These are phyloP conservation scores for Epinephelus moara DNA, from an alignment of 2,113 vertebrate genomes.

Conservation along the genomic window DNA sequence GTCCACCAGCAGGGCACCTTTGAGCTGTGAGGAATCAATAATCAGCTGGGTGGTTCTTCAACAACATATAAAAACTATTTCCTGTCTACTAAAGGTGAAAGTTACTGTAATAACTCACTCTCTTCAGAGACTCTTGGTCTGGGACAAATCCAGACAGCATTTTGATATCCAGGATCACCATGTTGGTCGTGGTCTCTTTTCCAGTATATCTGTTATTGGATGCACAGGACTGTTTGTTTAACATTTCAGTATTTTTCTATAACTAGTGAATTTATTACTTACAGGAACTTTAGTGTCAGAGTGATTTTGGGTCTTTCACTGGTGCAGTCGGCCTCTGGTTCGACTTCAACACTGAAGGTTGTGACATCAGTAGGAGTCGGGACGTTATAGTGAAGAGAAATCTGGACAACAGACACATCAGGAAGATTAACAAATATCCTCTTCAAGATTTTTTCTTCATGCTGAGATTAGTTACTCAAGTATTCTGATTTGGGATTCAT, in stretches of 20 bases:
- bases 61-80: neutral
- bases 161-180: constrained; percentile 80
- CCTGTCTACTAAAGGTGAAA: neutral
- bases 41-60: neutral
- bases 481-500: too few species aligned
- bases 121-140: constrained; percentile 41
- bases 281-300: constrained; percentile 33
- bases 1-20: constrained; percentile 42
- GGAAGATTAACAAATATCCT: too few species aligned
- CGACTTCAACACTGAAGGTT: constrained; percentile 47
- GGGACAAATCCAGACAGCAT: constrained; percentile 78
- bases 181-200: constrained; percentile 59
- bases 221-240: neutral
- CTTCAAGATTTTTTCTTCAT: too few species aligned
- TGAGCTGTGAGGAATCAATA: constrained; percentile 59
- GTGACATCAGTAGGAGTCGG: constrained; percentile 57
- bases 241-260: too few species aligned
- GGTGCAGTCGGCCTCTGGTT: constrained; percentile 24
- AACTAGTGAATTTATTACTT: constrained; percentile 11
- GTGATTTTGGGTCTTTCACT: constrained; percentile 5
- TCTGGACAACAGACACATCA: constrained; percentile 44
- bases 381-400: constrained; percentile 76
- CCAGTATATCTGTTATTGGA: constrained; percentile 52
- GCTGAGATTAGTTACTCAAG: too few species aligned
- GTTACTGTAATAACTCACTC: constrained; percentile 11